Conservation (phyloP, 2,797 vertebrate genomes). For the Tapirus indicus region DNA sequence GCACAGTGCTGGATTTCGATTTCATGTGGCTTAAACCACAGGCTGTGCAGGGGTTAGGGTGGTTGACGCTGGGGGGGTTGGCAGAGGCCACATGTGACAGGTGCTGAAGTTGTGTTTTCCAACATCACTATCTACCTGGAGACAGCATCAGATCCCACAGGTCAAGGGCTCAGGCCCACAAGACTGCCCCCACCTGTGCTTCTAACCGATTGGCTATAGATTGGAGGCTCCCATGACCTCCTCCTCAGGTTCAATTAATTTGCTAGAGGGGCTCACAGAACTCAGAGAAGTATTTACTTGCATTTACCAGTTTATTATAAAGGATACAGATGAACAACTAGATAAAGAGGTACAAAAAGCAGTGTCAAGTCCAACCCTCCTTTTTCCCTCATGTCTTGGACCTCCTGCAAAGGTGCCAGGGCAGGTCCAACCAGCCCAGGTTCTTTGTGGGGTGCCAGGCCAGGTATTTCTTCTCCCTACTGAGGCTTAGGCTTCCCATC, state of each 20-base stretch:
- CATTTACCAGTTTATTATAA: not conserved
- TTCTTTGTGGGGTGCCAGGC: not conserved
- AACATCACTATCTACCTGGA: not conserved
- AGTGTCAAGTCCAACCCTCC: not conserved
- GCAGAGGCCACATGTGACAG: not conserved
- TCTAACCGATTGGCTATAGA: not conserved
- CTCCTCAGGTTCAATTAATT: not conserved
- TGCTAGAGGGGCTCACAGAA: not conserved
- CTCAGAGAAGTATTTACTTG: not conserved
- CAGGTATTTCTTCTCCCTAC: conserved; percentile 8
- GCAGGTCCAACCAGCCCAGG: not conserved
- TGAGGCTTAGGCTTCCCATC: not conserved
- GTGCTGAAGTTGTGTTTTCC: not conserved
- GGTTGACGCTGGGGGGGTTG: not conserved
- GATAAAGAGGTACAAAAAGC: not conserved
- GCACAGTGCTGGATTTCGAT: not conserved
- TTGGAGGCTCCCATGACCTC: not conserved
- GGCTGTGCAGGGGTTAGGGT: not conserved
- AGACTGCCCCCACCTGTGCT: not conserved
- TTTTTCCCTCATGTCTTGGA: not conserved
- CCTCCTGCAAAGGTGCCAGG: not conserved
- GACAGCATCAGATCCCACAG: not conserved
- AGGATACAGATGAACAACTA: not conserved
- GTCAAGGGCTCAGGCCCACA: not conserved
- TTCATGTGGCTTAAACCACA: not conserved